Evolutionary conservation across 2,888 invertebrate species (phyloP).

Genomic region (Luperina testacea): DNA sequence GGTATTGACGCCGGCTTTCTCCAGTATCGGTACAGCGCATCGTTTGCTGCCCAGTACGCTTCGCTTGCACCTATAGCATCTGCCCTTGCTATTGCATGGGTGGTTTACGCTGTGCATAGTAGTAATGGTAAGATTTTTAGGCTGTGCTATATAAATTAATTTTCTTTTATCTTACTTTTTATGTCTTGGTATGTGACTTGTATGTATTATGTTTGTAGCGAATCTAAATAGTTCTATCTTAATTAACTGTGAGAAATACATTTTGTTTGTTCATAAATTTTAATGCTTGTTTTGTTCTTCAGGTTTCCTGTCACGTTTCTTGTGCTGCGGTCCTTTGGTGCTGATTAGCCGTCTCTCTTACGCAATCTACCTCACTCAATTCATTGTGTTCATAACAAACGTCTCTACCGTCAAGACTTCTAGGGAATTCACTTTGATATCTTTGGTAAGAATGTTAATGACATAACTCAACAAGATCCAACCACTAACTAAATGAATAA

Average conservation of each 20-base stretch:
- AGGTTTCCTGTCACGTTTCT: slow-evolving; percentile 88
- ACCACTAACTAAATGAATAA: not conserved
- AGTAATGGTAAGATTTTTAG: slow-evolving; percentile 84
- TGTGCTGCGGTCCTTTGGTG: slow-evolving; percentile 89
- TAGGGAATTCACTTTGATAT: slow-evolving; percentile 89
- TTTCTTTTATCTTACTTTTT: not conserved
- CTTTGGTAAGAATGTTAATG: slow-evolving; percentile 86
- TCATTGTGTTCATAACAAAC: slow-evolving; percentile 92
- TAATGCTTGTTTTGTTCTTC: slow-evolving; percentile 11
- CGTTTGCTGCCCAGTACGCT: slow-evolving; percentile 91
- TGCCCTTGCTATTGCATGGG: slow-evolving; percentile 91
- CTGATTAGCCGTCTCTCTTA: slow-evolving; percentile 92
- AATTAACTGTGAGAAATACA: too few relatives aligned
- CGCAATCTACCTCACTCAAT: slow-evolving; percentile 92
- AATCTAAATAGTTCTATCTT: not conserved
- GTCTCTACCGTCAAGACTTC: slow-evolving; percentile 91
- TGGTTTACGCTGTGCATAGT: slow-evolving; percentile 91
- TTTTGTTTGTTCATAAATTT: not conserved
- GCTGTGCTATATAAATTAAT: not conserved
- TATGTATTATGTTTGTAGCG: not conserved
- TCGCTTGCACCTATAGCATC: slow-evolving; percentile 92
- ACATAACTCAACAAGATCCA: not conserved
- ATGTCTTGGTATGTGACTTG: not conserved
- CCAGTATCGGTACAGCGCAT: slow-evolving; percentile 90
- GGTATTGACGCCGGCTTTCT: slow-evolving; percentile 90